Evolutionary conservation across 2,113 vertebrate species (phyloP), one percentile per base, ranked within the genome.

Genomic region (Ctenomys sociabilis): DNA sequence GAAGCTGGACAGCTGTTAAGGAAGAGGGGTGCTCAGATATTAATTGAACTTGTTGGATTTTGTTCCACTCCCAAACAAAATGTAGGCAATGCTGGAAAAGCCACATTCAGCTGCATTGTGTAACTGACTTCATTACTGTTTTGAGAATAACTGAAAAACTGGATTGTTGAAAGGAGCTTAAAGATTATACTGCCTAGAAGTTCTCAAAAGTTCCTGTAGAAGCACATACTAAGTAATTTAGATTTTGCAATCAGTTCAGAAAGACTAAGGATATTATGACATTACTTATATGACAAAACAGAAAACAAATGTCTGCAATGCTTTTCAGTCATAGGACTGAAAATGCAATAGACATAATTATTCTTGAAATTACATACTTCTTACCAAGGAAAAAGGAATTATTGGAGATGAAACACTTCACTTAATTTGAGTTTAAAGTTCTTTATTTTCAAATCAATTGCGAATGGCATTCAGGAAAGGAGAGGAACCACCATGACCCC

Each of bases 341-440:
- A 96, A 94, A 40, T 68, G 35, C 78, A 78, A 88, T 22, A 77
- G 43, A 26, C 94, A 63, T 35, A 63, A 92, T 35, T 52, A 85
- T 68, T 93, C 52, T 61, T 75, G 68, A 17, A 16, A 88, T 45
- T 40, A 83, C 28, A 77, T 54, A 86, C 61, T 87, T 73, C 81
- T 12, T 87, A 73, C 64, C 17, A 30, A 90, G 75, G 93, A 90
- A 88, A 96, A 87, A 93, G 17, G 40, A 94, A 84, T 95, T 96
- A n/a, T 19, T 83, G 37, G 28, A 72, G 70, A 86, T 45, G 49
- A n/a, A 95, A 81, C 37, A 64, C 92, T 94, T 91, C 32, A 40
- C 26, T 90, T 93, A 91, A 73, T 45, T 70, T n/a, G 30, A 21
- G 54, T 88, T 95, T 43, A 93, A 78, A 85, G 75, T 92, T 90